A percentile compares a stretch with the other conserved stretches of the same genome.
phyloP scores from a whole-genome alignment of 2,888 invertebrate species.

The Steinernema hermaphroditum region DNA sequence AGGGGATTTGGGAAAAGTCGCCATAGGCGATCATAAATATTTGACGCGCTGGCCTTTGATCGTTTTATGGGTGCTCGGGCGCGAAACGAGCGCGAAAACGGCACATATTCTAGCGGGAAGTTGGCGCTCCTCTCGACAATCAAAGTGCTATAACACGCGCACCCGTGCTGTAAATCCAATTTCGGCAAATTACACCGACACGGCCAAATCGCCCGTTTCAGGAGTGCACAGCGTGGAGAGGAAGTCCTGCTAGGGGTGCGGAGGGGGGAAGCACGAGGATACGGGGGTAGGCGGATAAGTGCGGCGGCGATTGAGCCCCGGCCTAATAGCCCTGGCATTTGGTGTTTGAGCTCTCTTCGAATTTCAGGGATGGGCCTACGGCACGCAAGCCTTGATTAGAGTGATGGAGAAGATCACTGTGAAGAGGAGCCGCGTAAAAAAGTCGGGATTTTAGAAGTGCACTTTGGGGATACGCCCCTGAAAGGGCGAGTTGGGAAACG shows the following conservation, averaged over 20 bases:
- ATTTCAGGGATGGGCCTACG: neutral
- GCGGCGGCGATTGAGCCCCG: too few species aligned
- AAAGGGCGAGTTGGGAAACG: too few species aligned
- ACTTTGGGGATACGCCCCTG: too few species aligned
- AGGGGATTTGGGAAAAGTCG: neutral
- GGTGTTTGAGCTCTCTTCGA: neutral
- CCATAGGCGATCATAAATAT: constrained; percentile 18
- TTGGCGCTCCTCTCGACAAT: neutral
- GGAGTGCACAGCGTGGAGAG: too few species aligned
- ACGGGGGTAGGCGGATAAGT: neutral
- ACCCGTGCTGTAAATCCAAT: neutral
- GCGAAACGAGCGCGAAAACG: neutral
- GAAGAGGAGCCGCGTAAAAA: too few species aligned
- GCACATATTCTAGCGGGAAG: neutral
- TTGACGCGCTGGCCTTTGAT: constrained; percentile 17
- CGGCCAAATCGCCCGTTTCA: too few species aligned
- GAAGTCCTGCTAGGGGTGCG: neutral
- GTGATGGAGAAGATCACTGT: neutral
- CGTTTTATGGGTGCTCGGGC: constrained; percentile 6
- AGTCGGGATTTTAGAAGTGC: too few species aligned
- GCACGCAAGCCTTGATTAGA: neutral
- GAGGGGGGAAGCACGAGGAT: neutral
- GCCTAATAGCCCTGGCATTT: constrained; percentile 4
- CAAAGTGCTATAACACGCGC: constrained; percentile 18
- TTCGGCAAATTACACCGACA: neutral